Base-by-base conservation (phyloP, 2,797 vertebrate genomes). In the Enteromius trimaculatus region DNA sequence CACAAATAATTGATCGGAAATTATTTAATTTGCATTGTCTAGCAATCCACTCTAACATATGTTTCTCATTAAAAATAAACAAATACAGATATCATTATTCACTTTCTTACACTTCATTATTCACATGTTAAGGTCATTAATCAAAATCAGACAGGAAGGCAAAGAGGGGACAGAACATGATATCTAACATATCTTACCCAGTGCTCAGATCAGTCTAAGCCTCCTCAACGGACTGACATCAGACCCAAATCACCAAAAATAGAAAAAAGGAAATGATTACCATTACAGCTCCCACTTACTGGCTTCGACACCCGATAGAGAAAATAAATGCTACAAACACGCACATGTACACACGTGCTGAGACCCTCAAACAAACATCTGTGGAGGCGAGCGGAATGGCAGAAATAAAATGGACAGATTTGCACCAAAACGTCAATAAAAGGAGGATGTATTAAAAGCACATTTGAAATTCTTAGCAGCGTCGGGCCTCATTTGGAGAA, bases 391-490 rank as follows among this genome's bases (percentile, higher is more conserved):
- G 90, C 90, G 87, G 92, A 94, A 92, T 92, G 93, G 92, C 93
- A 93, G 90, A 93, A 92, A 93, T 94, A 94, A 94, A 94, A 94
- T 6, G 93, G 94, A 95, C 92, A 83, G 92, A 95, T 95, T 93
- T 92, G 90, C 91, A 93, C 90, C 93, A 92, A 94, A 93, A 94
- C 91, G 92, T 94, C 94, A 94, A 94, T 95, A 95, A 93, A 93
- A 92, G 90, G 92, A 92, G 94, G 92, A 93, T 92, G 92, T 93
- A 94, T 94, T 94, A 93, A 94, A 94, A 92, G 92, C 92, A 89
- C 93, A 95, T 95, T 95, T 95, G 92, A 95, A 95, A 95, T 95
- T 95, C 94, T 93, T 93, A 93, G 90, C 93, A 92, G 94, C 90
- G 86, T 92, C 92, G 89, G 90, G 94, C 90, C 91, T 94, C 93